Evolutionary conservation across 2,113 vertebrate species (phyloP).

Genomic region (Eulemur macaco): DNA sequence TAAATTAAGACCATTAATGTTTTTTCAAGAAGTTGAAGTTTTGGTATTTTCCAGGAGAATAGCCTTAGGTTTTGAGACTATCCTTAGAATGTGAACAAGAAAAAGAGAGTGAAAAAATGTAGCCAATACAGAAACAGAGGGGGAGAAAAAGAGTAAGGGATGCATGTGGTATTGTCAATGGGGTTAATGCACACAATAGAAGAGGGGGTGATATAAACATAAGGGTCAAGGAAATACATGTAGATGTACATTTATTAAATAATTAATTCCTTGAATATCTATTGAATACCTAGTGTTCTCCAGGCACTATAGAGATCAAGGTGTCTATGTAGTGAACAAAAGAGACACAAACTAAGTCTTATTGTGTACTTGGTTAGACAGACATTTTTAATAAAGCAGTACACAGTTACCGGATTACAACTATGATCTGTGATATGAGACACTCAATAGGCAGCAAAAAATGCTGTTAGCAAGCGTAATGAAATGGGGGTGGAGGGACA

Average conservation of each 20-base stretch:
- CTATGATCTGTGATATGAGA: background rate
- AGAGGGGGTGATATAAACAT: background rate
- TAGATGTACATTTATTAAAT: background rate
- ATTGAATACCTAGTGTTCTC: background rate
- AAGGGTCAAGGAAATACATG: background rate
- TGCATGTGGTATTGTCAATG: background rate
- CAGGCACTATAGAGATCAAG: background rate
- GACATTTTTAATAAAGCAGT: background rate
- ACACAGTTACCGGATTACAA: background rate
- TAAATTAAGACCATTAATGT: background rate
- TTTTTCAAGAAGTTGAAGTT: background rate
- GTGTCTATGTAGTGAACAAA: background rate
- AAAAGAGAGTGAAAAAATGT: background rate
- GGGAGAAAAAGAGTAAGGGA: background rate
- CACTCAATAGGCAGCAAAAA: background rate
- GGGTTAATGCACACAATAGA: background rate
- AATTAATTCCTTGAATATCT: background rate
- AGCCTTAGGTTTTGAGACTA: background rate
- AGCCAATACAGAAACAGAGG: background rate
- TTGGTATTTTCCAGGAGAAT: background rate
- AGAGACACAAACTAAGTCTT: background rate
- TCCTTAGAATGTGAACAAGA: background rate
- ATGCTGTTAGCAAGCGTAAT: background rate
- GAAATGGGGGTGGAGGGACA: rapidly evolving
- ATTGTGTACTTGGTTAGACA: background rate